Conservation (phyloP, 2,797 vertebrate genomes). For the Lutjanus campechanus region DNA sequence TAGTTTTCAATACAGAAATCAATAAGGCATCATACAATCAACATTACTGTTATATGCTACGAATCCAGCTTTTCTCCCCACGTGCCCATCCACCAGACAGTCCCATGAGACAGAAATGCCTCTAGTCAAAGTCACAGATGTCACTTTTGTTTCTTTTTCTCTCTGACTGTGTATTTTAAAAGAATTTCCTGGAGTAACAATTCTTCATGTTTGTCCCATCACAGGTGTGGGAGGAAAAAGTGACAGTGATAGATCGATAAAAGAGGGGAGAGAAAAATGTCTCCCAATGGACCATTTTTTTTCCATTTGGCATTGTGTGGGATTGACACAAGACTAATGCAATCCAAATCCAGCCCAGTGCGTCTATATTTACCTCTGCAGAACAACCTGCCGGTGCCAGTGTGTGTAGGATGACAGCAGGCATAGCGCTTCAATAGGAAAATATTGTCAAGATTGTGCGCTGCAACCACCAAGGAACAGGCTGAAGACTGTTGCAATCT, state of each 20-base stretch:
- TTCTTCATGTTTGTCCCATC: slow-evolving; percentile 7
- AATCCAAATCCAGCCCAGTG: slow-evolving; percentile 54
- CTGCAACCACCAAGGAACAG: slow-evolving; percentile 31
- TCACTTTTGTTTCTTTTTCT: background rate
- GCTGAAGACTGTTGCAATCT: slow-evolving; percentile 37
- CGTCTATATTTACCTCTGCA: slow-evolving; percentile 72
- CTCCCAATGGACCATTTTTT: slow-evolving; percentile 25
- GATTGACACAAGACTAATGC: slow-evolving; percentile 59
- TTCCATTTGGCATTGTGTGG: slow-evolving; percentile 49
- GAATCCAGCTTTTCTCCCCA: background rate
- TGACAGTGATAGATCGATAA: slow-evolving; percentile 14
- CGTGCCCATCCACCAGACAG: background rate
- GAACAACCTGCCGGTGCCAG: slow-evolving; percentile 52
- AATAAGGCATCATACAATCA: background rate
- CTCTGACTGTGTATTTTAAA: slow-evolving; percentile 12
- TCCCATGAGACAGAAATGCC: background rate
- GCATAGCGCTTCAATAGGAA: slow-evolving; percentile 39
- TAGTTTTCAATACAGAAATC: background rate
- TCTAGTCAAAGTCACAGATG: slow-evolving; percentile 6
- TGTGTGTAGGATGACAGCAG: slow-evolving; percentile 63
- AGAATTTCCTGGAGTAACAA: background rate
- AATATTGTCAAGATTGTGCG: slow-evolving; percentile 45
- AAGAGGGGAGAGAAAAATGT: slow-evolving; percentile 5
- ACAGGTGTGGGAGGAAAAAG: slow-evolving; percentile 18
- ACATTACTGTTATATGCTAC: background rate